phyloP scores from a whole-genome alignment of 2,113 vertebrate genomes.

The Thalassarche chlororhynchos region DNA sequence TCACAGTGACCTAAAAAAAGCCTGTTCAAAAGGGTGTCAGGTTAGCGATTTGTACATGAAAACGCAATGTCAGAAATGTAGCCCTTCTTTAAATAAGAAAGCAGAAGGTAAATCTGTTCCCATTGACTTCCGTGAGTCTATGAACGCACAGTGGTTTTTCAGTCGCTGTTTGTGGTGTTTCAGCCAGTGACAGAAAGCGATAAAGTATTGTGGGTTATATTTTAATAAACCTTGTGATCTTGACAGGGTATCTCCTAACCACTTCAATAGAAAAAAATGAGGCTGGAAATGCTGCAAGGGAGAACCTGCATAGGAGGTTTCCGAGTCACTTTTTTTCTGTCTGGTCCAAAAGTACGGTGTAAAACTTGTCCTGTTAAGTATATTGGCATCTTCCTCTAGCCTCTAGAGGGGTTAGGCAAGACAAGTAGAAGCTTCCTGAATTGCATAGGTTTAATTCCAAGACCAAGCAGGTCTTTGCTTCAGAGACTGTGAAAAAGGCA shows the following conservation, averaged over 20 bases:
- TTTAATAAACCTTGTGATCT: slow-evolving; percentile 1
- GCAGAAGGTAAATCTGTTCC: neutral
- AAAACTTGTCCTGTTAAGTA: neutral
- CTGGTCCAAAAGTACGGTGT: neutral
- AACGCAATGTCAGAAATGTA: neutral
- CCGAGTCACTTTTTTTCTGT: neutral
- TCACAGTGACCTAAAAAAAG: neutral
- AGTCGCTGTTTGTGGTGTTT: neutral
- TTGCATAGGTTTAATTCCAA: neutral
- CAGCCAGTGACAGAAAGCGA: neutral
- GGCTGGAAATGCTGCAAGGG: neutral
- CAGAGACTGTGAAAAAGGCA: neutral
- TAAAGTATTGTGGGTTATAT: neutral
- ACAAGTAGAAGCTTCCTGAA: neutral
- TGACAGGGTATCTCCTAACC: neutral
- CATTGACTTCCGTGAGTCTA: neutral
- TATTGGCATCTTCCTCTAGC: neutral
- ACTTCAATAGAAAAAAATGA: neutral
- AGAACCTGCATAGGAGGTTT: neutral
- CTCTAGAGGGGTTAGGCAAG: neutral
- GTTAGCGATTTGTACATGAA: neutral
- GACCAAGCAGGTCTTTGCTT: neutral
- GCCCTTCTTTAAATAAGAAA: neutral
- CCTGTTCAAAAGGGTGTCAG: neutral
- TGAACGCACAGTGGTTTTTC: neutral